Conservation (phyloP, 2,797 vertebrate genomes). For the Diceros bicornis region DNA sequence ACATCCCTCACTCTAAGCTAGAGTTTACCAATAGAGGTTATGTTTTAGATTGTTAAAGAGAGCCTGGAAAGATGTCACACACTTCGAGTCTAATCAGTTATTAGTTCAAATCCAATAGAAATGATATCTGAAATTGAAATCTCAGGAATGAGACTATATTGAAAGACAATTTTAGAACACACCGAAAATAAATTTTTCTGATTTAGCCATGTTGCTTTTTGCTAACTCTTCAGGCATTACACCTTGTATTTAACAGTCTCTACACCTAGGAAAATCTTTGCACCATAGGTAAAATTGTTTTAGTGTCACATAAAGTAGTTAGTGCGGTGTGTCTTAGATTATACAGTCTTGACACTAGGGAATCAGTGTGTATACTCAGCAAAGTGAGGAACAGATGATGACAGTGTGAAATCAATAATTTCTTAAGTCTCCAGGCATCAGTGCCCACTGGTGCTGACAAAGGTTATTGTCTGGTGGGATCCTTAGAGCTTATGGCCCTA, state of each 20-base stretch:
- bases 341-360: neutral
- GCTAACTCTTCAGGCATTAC: neutral
- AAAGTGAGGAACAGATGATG: neutral
- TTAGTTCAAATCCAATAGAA: conserved; percentile 21
- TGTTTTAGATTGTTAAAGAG: neutral
- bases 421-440: neutral
- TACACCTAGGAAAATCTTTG: neutral
- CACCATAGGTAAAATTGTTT: neutral
- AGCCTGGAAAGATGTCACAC: neutral
- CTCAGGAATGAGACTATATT: neutral
- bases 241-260: neutral
- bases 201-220: neutral
- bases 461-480: neutral
- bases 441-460: neutral
- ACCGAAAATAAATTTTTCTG: neutral
- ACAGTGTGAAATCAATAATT: neutral
- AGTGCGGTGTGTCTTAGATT: neutral
- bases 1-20: neutral
- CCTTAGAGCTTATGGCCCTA: neutral
- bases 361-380: neutral
- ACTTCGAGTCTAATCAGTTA: neutral
- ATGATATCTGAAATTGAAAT: neutral
- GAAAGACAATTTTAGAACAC: neutral
- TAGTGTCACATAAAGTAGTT: neutral
- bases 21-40: neutral